Conservation (phyloP, 2,113 vertebrate species). For the Tragelaphus strepsiceros region DNA sequence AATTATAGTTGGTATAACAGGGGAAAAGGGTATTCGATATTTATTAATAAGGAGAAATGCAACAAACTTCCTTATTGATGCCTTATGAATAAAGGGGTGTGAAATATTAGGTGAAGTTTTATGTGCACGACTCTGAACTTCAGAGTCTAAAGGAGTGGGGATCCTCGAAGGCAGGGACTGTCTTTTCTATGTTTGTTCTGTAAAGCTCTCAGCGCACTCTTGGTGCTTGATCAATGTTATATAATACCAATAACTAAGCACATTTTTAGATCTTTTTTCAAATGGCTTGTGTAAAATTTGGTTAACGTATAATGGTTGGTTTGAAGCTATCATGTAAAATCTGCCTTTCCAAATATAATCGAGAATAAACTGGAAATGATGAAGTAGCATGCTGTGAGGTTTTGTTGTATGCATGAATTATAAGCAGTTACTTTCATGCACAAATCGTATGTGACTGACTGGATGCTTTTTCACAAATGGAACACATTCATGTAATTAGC, state of each 20-base stretch:
- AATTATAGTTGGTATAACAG: slow-evolving; percentile 71
- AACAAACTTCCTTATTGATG: slow-evolving; percentile 81
- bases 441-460: background rate
- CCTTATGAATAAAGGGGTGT: slow-evolving; percentile 80
- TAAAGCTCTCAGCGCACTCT: slow-evolving; percentile 45
- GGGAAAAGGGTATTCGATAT: slow-evolving; percentile 73
- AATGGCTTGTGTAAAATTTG: slow-evolving; percentile 73
- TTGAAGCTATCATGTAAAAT: slow-evolving; percentile 77
- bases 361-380: slow-evolving; percentile 78
- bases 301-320: slow-evolving; percentile 76
- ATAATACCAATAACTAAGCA: slow-evolving; percentile 63
- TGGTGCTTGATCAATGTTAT: slow-evolving; percentile 69
- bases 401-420: background rate
- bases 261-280: slow-evolving; percentile 72
- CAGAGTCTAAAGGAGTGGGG: background rate
- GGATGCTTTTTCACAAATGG: background rate
- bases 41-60: slow-evolving; percentile 75
- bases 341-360: slow-evolving; percentile 78
- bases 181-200: slow-evolving; percentile 41
- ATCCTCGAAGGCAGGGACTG: slow-evolving; percentile 15
- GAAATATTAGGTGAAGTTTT: slow-evolving; percentile 53
- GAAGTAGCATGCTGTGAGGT: background rate
- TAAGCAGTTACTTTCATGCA: background rate
- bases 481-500: background rate
- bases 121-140: background rate